A percentile compares a stretch with the other conserved stretches of the same genome.
phyloP scores from a whole-genome alignment of 2,888 invertebrate species.

The Rotaria sp. region DNA sequence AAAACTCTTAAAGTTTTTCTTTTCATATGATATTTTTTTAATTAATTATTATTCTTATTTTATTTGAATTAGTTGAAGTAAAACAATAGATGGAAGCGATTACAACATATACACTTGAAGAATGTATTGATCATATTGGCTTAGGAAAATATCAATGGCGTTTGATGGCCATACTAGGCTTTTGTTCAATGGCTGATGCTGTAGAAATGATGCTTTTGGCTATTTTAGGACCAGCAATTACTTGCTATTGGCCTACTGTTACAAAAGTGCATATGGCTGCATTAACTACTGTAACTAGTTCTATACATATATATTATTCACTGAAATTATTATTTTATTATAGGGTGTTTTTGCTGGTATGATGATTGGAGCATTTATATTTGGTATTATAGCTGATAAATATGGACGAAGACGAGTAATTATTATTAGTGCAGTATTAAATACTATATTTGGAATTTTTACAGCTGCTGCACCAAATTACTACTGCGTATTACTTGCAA shows the following conservation, averaged over 20 bases:
- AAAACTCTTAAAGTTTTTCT: too few species aligned
- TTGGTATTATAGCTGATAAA: slow-evolving; percentile 86
- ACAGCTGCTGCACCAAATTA: slow-evolving; percentile 84
- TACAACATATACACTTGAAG: background rate
- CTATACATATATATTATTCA: background rate
- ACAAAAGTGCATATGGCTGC: slow-evolving; percentile 81
- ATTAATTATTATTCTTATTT: too few species aligned
- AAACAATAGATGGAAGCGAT: background rate
- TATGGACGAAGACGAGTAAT: slow-evolving; percentile 80
- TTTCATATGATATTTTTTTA: too few species aligned
- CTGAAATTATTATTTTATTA: slow-evolving; percentile 42
- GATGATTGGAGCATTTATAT: slow-evolving; percentile 91
- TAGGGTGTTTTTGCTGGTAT: slow-evolving; percentile 80
- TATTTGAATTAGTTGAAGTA: too few species aligned
- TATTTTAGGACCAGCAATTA: slow-evolving; percentile 81
- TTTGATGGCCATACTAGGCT: background rate
- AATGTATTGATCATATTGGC: background rate
- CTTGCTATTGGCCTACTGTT: slow-evolving; percentile 81
- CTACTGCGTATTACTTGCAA: slow-evolving; percentile 77
- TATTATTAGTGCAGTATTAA: slow-evolving; percentile 75
- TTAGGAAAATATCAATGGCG: slow-evolving; percentile 20
- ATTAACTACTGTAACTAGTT: slow-evolving; percentile 69
- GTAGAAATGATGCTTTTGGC: slow-evolving; percentile 97
- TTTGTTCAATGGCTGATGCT: slow-evolving; percentile 75
- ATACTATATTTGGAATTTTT: slow-evolving; percentile 81